phyloP scores from a whole-genome alignment of 1,140 invertebrate genomes.

The Pseudomyrmex dendroicus region DNA sequence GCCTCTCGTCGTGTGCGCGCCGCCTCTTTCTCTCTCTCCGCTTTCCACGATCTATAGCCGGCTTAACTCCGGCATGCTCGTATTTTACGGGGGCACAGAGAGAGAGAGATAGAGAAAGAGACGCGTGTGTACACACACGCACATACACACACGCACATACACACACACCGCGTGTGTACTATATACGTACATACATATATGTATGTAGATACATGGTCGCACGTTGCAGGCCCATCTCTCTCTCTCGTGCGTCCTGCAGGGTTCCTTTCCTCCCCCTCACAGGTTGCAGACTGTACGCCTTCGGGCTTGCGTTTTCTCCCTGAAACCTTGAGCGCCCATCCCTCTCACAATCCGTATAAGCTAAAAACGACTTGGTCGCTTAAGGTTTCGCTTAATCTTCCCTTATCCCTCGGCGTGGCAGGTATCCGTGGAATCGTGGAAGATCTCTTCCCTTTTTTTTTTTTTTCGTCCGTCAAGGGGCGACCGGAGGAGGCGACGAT shows the following conservation, averaged over 20 bases:
- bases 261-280: slow-evolving; percentile 22
- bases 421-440: slow-evolving; percentile 65
- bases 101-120: too few species aligned
- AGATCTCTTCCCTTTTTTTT: slow-evolving; percentile 58
- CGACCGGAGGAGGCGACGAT: slow-evolving; percentile 38
- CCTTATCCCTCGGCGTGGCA: slow-evolving; percentile 69
- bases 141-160: too few species aligned
- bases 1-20: slow-evolving; percentile 15
- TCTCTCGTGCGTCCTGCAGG: slow-evolving; percentile 23
- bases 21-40: slow-evolving; percentile 66
- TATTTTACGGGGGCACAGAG: slow-evolving; percentile 70
- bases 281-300: slow-evolving; percentile 12
- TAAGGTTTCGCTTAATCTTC: slow-evolving; percentile 77
- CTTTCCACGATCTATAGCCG: slow-evolving; percentile 76
- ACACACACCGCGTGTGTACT: background rate
- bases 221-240: slow-evolving; percentile 33
- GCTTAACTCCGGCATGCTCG: slow-evolving; percentile 76
- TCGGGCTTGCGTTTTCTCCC: slow-evolving; percentile 27
- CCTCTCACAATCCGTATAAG: slow-evolving; percentile 53
- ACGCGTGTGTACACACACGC: background rate
- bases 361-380: slow-evolving; percentile 72
- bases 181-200: background rate
- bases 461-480: slow-evolving; percentile 26
- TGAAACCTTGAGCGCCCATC: slow-evolving; percentile 52
- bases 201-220: slow-evolving; percentile 36